These are phyloP conservation scores for Noctua janthe DNA, from an alignment of 2,888 invertebrate species.

Conservation along the genomic window DNA sequence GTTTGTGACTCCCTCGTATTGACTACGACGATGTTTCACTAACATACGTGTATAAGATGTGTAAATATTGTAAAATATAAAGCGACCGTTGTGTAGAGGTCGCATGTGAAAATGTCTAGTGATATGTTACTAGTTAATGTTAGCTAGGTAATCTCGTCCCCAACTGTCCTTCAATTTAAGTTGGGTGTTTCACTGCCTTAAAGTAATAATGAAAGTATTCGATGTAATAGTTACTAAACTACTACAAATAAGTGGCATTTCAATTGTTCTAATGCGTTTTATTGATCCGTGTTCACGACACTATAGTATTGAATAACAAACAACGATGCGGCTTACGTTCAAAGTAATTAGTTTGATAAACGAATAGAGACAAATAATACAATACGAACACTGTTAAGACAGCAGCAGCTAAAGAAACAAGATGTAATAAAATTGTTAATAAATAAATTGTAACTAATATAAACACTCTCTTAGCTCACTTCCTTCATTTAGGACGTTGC, in stretches of 20 bases:
- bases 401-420: conserved; percentile 64
- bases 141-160: conserved; percentile 90
- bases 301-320: conserved; percentile 65
- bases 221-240: conserved; percentile 88
- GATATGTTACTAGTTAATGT: conserved; percentile 89
- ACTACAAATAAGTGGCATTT: conserved; percentile 87
- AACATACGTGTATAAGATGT: conserved; percentile 86
- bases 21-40: conserved; percentile 77
- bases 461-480: conserved; percentile 79
- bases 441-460: conserved; percentile 70
- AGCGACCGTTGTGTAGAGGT: conserved; percentile 87
- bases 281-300: conserved; percentile 76
- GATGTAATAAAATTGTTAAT: conserved; percentile 70
- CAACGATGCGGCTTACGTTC: conserved; percentile 56
- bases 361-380: conserved; percentile 43
- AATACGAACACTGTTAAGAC: conserved; percentile 58
- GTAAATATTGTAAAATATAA: conserved; percentile 90
- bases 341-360: conserved; percentile 38
- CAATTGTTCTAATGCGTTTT: conserved; percentile 79
- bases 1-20: conserved; percentile 79
- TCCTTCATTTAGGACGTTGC: conserved; percentile 65
- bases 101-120: conserved; percentile 89
- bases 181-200: conserved; percentile 91
- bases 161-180: conserved; percentile 89
- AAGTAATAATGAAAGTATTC: conserved; percentile 85